A percentile compares a stretch with the other conserved stretches of the same genome.
phyloP scores from a whole-genome alignment of 2,888 invertebrate species.

The Euplexia lucipara region DNA sequence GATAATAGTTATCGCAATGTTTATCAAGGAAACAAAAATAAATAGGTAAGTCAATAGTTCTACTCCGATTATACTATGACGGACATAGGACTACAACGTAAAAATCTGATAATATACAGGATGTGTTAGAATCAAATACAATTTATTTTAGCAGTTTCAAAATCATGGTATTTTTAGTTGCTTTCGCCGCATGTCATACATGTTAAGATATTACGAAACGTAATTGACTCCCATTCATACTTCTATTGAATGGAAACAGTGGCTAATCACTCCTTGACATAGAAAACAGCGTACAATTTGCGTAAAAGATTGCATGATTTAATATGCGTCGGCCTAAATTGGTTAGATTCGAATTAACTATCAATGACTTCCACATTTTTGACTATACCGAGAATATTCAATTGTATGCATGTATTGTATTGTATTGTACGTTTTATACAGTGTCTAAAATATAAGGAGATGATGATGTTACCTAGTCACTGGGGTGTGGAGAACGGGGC shows the following conservation, averaged over 20 bases:
- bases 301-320: conserved; percentile 48
- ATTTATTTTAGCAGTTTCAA: conserved; percentile 1
- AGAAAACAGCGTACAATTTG: conserved; percentile 45
- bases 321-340: conserved; percentile 49
- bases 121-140: no score
- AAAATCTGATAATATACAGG: neutral
- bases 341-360: conserved; percentile 30
- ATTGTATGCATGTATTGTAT: no score
- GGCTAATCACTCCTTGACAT: conserved; percentile 62
- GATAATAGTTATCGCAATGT: conserved; percentile 20
- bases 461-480: no score
- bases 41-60: neutral
- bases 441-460: no score
- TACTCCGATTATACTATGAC: conserved; percentile 20
- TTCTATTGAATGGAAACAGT: conserved; percentile 62
- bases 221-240: conserved; percentile 63
- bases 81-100: conserved; percentile 3
- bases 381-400: neutral
- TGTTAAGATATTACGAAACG: conserved; percentile 56
- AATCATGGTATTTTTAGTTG: neutral
- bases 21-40: conserved; percentile 6
- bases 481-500: no score
- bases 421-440: no score
- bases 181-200: neutral
- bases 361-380: conserved; percentile 3